These are phyloP conservation scores for Drosophila rhopaloa DNA, from an alignment of 1,140 invertebrate genomes.

Conservation along the genomic window DNA sequence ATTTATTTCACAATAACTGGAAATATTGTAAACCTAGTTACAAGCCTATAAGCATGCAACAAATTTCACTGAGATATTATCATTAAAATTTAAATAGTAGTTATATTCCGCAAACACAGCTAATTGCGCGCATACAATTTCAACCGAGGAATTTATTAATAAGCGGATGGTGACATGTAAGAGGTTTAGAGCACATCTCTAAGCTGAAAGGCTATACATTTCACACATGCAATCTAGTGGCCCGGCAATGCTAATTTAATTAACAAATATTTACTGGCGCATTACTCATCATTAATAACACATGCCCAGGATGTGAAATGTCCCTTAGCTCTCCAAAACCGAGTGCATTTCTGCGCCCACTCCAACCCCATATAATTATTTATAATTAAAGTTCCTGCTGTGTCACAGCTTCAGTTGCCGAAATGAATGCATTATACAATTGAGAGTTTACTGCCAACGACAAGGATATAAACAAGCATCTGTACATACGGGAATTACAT, in stretches of 20 bases:
- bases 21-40: too few relatives aligned
- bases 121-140: neutral
- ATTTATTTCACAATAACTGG: neutral
- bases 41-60: too few relatives aligned
- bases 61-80: too few relatives aligned
- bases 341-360: slow-evolving; percentile 12
- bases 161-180: neutral
- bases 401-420: slow-evolving; percentile 1
- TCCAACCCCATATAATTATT: slow-evolving; percentile 56
- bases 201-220: slow-evolving; percentile 14
- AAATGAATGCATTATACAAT: slow-evolving; percentile 50
- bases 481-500: slow-evolving; percentile 10
- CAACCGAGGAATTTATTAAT: slow-evolving; percentile 4
- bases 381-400: slow-evolving; percentile 58
- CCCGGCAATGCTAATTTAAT: slow-evolving; percentile 55
- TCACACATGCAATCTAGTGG: slow-evolving; percentile 39
- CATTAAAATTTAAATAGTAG: too few relatives aligned
- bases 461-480: neutral
- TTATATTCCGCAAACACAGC: neutral
- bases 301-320: slow-evolving; percentile 2
- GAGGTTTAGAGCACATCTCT: neutral
- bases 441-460: slow-evolving; percentile 28
- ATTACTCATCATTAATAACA: slow-evolving; percentile 72
- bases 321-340: slow-evolving; percentile 12
- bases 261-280: slow-evolving; percentile 70